A percentile compares a stretch with the other conserved stretches of the same genome.
Conservation (phyloP, 2,888 invertebrate genomes). For the Xanthia togata region DNA sequence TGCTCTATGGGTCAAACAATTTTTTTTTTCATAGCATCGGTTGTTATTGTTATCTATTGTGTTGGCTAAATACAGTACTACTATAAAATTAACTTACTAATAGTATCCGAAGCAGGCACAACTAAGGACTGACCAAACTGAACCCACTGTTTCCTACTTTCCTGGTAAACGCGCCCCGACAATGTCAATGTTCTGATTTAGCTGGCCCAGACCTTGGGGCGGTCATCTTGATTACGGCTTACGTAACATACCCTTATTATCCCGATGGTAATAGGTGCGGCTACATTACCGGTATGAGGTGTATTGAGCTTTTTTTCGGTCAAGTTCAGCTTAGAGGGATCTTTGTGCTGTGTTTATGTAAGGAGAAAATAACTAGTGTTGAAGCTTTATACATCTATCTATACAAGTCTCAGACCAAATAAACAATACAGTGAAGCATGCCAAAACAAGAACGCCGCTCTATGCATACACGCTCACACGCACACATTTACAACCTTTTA, state of each 20-base stretch:
- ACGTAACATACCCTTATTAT: slow-evolving; percentile 41
- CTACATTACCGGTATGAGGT: slow-evolving; percentile 34
- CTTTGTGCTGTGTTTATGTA: neutral
- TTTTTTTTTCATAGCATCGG: too few species aligned
- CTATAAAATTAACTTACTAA: neutral
- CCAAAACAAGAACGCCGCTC: too few species aligned
- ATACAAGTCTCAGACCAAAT: neutral
- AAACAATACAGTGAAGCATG: too few species aligned
- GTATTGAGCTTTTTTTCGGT: slow-evolving; percentile 25
- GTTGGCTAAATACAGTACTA: neutral
- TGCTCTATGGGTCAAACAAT: neutral
- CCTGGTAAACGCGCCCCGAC: slow-evolving; percentile 52
- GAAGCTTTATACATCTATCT: neutral
- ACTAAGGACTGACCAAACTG: neutral
- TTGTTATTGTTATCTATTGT: neutral
- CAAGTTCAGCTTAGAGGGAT: slow-evolving; percentile 23
- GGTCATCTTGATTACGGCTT: slow-evolving; percentile 61
- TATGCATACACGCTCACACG: too few species aligned
- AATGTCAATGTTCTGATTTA: slow-evolving; percentile 71
- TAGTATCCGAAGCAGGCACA: neutral
- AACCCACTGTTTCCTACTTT: slow-evolving; percentile 34
- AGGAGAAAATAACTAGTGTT: neutral
- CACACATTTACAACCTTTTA: too few species aligned
- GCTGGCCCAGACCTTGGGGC: slow-evolving; percentile 58
- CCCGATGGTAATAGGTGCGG: slow-evolving; percentile 29